Conservation (phyloP, 2,113 vertebrate species). For the Serinus canaria region DNA sequence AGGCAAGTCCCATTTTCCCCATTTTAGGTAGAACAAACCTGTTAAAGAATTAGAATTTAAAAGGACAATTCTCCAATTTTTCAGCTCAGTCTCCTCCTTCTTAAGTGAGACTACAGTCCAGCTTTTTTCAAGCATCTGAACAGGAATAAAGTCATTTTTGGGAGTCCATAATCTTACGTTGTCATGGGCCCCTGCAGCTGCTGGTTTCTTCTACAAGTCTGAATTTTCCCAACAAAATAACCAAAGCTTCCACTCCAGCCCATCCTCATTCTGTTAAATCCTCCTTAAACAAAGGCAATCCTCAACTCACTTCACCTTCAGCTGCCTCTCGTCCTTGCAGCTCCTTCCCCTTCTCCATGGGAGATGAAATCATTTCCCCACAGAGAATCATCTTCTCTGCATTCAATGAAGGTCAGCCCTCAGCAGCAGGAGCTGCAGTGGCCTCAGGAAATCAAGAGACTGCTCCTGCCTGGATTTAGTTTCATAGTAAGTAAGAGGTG, state of each 20-base stretch:
- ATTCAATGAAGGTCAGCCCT: not conserved
- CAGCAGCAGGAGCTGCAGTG: not conserved
- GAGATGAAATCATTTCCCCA: constrained; percentile 16
- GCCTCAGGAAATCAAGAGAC: not conserved
- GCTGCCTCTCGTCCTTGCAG: not conserved
- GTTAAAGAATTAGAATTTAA: not conserved
- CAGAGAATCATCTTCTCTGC: not conserved
- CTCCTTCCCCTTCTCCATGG: not conserved
- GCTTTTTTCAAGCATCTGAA: not conserved
- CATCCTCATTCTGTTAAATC: not conserved
- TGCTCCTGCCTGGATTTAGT: not conserved
- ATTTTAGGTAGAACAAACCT: not conserved
- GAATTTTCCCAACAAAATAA: not conserved
- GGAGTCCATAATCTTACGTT: not conserved
- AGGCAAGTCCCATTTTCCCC: not conserved
- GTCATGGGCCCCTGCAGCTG: not conserved
- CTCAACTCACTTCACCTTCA: not conserved
- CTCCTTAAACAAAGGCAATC: not conserved
- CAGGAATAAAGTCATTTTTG: not conserved
- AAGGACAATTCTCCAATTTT: not conserved
- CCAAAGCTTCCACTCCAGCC: not conserved
- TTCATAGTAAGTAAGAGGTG: not conserved
- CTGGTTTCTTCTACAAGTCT: not conserved
- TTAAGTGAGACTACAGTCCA: not conserved
- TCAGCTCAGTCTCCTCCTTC: accelerated